phyloP scores from a whole-genome alignment of 2,797 vertebrate genomes.

The Sebastes cheni region DNA sequence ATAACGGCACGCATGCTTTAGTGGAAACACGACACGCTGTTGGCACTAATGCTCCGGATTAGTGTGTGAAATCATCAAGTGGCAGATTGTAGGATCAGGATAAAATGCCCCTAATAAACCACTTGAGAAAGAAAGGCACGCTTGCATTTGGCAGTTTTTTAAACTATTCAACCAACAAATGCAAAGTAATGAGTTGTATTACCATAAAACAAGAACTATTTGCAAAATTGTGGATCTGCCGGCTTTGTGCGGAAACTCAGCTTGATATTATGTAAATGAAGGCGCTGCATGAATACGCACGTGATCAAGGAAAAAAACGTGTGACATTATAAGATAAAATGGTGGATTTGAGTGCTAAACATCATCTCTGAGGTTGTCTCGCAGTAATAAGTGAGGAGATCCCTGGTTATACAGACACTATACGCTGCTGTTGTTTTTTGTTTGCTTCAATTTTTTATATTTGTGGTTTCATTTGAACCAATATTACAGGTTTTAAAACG shows the following conservation, averaged over 20 bases:
- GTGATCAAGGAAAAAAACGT: conserved; percentile 22
- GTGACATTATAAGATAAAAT: conserved; percentile 7
- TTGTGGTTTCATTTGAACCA: not conserved
- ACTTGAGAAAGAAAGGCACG: conserved; percentile 26
- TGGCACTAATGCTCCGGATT: conserved; percentile 17
- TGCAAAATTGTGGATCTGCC: conserved; percentile 17
- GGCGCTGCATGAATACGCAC: conserved; percentile 10
- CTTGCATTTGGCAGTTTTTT: conserved; percentile 11
- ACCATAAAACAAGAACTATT: conserved; percentile 47
- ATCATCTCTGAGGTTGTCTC: not conserved
- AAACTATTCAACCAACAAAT: conserved; percentile 47
- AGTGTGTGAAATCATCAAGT: conserved; percentile 20
- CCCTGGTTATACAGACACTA: not conserved
- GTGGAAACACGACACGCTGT: conserved; percentile 12
- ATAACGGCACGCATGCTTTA: not conserved
- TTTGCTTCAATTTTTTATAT: too few species aligned
- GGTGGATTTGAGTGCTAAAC: not conserved
- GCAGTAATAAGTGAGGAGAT: not conserved
- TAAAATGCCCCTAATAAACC: conserved; percentile 45
- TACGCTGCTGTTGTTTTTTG: not conserved
- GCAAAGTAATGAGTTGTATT: conserved; percentile 52
- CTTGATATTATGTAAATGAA: conserved; percentile 43
- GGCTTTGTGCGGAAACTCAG: conserved; percentile 7
- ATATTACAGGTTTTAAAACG: not conserved
- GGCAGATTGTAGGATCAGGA: conserved; percentile 30